phyloP scores from a whole-genome alignment of 1,140 invertebrate genomes.

The Leucophenga varia region DNA sequence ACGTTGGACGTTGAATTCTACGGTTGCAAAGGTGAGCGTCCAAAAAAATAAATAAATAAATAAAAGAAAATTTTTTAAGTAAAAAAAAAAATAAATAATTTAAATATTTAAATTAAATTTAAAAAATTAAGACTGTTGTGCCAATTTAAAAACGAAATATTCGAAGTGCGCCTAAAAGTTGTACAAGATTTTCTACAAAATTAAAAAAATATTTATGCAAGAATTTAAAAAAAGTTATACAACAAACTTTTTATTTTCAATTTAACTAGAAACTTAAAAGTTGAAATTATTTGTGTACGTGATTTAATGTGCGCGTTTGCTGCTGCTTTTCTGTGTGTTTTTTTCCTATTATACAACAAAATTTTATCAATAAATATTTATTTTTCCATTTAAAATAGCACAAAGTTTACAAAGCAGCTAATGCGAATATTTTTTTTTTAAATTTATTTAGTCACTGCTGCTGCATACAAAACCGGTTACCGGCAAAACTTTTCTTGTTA shows the following conservation, averaged over 20 bases:
- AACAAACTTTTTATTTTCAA: too few relatives aligned
- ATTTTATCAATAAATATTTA: neutral
- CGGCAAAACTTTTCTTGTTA: constrained; percentile 22
- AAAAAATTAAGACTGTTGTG: neutral
- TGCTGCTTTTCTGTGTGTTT: neutral
- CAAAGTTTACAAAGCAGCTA: too few relatives aligned
- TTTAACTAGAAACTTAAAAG: too few relatives aligned
- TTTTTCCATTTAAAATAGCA: too few relatives aligned
- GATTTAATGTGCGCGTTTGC: too few relatives aligned
- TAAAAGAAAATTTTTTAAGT: constrained; percentile 9
- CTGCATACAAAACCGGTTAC: constrained; percentile 47
- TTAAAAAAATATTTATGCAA: constrained; percentile 1
- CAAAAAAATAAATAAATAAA: constrained; percentile 30
- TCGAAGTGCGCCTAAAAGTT: constrained; percentile 12
- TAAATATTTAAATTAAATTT: constrained; percentile 10
- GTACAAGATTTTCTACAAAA: too few relatives aligned
- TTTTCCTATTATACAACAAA: too few relatives aligned
- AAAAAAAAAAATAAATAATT: constrained; percentile 17
- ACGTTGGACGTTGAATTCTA: constrained; percentile 57
- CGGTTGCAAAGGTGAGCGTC: constrained; percentile 56
- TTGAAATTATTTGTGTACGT: too few relatives aligned
- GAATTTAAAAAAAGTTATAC: constrained; percentile 1
- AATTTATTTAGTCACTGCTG: too few relatives aligned
- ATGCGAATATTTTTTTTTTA: too few relatives aligned
- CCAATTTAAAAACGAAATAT: too few relatives aligned